Base-by-base conservation (phyloP, 1,140 invertebrate species). In the Phortica variegata region DNA sequence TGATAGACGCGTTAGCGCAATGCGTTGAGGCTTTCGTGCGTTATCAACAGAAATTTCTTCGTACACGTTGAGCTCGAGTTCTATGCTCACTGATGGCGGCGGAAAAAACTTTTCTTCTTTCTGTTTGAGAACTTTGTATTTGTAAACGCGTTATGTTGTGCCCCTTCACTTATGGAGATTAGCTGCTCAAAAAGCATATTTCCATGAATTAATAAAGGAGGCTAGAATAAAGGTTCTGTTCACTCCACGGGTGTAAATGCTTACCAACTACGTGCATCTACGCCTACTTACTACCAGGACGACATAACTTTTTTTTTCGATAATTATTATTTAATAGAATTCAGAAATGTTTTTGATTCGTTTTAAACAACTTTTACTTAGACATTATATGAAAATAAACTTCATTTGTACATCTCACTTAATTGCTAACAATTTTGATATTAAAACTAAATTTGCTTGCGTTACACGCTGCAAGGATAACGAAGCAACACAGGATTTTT, bases 401-500 rank as follows among this genome's bases (percentile, higher is more conserved):
- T 39, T 26, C 4, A 16, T 43, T 47, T 31, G 17, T 12, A 23
- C 9, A 29, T 36, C n/a, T 20, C 12, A 29, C 31, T 45, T 50
- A 16, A 13, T 5, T 16, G 12, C 33, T 36, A 36, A 36, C 33
- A 36, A 13, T 40, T 54, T 52, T 37, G 26, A 46, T 47, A 29
- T 17, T 32, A 38, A 23, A 46, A 51, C 51, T 19, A 43, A 52
- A 39, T 26, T 26, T 26, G 5, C 10, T 26, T 53, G 44, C 32
- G 21, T 65, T 66, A 65, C 63, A 65, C 50, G 38, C 19, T 56
- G 66, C 66, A 66, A 31, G 57, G 46, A 47, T 52, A 62, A 68
- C 62, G 59, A 56, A 62, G 59, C 44, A 58, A 47, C 40, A 15
- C 16, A 36, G 32, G 45, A 33, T 29, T 52, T 23, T 18, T 32